Evolutionary conservation across 2,888 invertebrate genomes (phyloP), one percentile per base, ranked within the genome.

Genomic region (Campaea margaritaria): DNA sequence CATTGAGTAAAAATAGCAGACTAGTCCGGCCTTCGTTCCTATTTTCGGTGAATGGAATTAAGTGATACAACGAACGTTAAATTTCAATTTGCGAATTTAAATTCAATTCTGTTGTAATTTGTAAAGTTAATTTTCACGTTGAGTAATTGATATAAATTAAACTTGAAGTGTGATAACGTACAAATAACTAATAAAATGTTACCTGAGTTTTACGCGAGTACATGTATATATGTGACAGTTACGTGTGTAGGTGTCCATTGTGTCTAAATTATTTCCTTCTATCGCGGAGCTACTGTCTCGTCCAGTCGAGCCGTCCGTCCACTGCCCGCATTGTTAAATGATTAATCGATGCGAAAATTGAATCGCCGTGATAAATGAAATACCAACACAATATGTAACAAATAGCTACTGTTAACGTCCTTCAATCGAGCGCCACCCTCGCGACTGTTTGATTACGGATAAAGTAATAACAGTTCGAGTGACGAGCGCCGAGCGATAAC

Each of bases 311-410:
- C 52, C 36, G 43, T 67, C 66, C 68, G 66, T 64, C 68, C 68
- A 72, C 69, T 71, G 76, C 67, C 55, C 55, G 55, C 47, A 50
- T 60, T 60, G 60, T 60, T 55, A 55, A 60, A 60, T 84, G 83
- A 84, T 85, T 85, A 83, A 85, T 85, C 78, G 79, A 73, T 73
- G 70, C 69, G 76, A 78, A 85, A 84, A 85, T 84, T 85, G 84
- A 85, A 85, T 79, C 73, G 75, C 76, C 74, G 73, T 82, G 81
- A 83, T 82, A 80, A 83, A 84, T 83, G 81, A 83, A 85, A 84
- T 78, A 82, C 76, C 81, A 79, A 75, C 80, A 82, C 81, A 83
- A 80, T 80, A 79, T 81, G 80, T 78, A 81, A 79, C 81, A 83
- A 83, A 82, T 82, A 73, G 75, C 63, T 71, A 58, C 69, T 72